Percentiles rank a stretch among this genome's conserved stretches.
phyloP scores from a whole-genome alignment of 2,797 vertebrate species.

The Chiloscyllium punctatum region DNA sequence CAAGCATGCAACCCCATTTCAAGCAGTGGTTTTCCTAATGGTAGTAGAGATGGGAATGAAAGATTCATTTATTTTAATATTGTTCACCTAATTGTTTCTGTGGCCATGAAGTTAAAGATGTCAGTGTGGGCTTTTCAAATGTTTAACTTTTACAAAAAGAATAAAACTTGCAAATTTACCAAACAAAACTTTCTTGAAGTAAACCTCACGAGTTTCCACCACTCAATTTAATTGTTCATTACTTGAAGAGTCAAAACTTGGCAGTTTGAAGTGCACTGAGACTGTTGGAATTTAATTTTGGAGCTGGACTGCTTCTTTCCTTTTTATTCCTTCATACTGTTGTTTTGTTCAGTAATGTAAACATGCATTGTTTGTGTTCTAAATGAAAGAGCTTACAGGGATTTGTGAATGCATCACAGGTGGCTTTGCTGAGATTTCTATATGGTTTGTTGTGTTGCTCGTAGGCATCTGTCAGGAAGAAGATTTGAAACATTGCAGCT shows the following conservation, averaged over 20 bases:
- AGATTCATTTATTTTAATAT: background rate
- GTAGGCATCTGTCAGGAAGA: background rate
- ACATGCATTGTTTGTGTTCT: background rate
- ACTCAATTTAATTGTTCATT: background rate
- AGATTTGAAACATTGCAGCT: background rate
- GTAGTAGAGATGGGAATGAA: background rate
- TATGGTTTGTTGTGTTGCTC: too few relatives aligned
- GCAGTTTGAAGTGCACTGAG: background rate
- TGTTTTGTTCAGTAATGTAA: background rate
- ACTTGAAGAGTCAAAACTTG: background rate
- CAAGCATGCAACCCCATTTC: background rate
- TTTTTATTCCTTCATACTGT: too few relatives aligned
- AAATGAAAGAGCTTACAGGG: background rate
- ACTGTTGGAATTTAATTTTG: background rate
- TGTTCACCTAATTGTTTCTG: background rate
- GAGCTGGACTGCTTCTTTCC: background rate
- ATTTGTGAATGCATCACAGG: background rate
- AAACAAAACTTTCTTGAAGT: background rate
- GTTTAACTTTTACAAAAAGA: background rate
- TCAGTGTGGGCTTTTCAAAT: background rate
- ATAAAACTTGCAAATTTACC: background rate
- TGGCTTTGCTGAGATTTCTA: background rate
- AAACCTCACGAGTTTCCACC: background rate
- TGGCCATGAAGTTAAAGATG: background rate
- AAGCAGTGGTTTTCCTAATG: background rate